A percentile compares a stretch with the other conserved stretches of the same genome.
phyloP scores from a whole-genome alignment of 2,797 vertebrate species.

The Bucorvus abyssinicus region DNA sequence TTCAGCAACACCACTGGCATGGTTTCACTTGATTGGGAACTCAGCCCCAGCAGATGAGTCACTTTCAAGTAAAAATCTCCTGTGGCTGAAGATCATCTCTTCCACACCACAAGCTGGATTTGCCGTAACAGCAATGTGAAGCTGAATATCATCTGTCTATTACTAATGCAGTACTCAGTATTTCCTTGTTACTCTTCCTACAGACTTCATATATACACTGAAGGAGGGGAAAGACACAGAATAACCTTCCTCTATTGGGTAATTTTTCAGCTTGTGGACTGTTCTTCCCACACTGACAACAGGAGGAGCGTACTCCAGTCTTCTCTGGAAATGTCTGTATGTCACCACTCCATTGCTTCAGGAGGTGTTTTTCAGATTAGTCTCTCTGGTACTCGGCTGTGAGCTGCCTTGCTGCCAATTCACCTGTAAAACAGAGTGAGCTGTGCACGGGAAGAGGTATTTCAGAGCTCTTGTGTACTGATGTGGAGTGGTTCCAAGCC shows the following conservation, averaged over 20 bases:
- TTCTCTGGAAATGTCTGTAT: background rate
- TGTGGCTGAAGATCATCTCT: background rate
- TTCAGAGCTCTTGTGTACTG: background rate
- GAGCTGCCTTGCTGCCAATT: background rate
- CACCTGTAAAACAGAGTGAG: background rate
- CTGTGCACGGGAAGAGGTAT: background rate
- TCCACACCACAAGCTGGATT: background rate
- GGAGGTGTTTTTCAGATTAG: background rate
- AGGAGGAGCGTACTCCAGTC: background rate
- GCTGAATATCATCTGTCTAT: background rate
- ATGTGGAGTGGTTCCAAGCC: background rate
- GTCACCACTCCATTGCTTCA: background rate
- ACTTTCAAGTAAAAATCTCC: background rate
- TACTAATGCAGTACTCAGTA: background rate
- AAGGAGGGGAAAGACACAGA: background rate
- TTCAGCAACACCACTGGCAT: background rate
- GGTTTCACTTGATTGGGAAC: background rate
- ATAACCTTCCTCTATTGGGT: background rate
- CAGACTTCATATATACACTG: background rate
- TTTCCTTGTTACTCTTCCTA: background rate
- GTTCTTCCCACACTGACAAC: background rate
- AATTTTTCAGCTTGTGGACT: background rate
- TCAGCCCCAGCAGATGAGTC: background rate
- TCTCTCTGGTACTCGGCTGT: fast-evolving
- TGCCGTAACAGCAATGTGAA: background rate